Percentiles rank a stretch among this genome's conserved stretches.
These are phyloP conservation scores for Macrophya annulata DNA, from an alignment of 2,888 invertebrate genomes.

Conservation along the genomic window DNA sequence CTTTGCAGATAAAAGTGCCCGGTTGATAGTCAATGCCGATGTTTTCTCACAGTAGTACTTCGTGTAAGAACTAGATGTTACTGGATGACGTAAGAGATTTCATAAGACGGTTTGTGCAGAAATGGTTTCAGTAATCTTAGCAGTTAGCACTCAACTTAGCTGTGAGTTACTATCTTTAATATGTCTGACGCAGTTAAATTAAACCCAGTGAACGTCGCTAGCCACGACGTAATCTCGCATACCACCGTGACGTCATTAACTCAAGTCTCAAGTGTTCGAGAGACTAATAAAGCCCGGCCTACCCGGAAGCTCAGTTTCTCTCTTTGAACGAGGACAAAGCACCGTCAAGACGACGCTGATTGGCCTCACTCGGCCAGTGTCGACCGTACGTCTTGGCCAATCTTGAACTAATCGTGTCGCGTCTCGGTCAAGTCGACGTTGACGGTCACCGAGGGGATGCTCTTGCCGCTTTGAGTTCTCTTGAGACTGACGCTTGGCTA, in stretches of 20 bases:
- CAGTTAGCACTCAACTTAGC: constrained; percentile 64
- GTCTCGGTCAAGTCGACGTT: constrained; percentile 52
- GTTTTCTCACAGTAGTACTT: neutral
- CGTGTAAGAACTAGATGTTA: constrained; percentile 37
- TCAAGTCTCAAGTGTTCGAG: constrained; percentile 50
- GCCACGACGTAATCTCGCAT: constrained; percentile 67
- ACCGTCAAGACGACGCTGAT: constrained; percentile 40
- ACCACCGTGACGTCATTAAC: constrained; percentile 62
- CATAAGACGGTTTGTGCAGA: constrained; percentile 63
- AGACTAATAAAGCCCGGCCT: constrained; percentile 52
- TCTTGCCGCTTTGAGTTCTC: constrained; percentile 20
- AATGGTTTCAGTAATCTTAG: constrained; percentile 64
- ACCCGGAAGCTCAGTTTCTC: constrained; percentile 11
- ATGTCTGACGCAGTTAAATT: constrained; percentile 72
- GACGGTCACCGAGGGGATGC: constrained; percentile 48
- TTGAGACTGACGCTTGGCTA: constrained; percentile 44
- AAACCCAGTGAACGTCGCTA: constrained; percentile 65
- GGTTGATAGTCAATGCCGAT: neutral
- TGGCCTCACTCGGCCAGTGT: constrained; percentile 34
- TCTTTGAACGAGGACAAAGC: constrained; percentile 15
- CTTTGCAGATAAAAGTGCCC: neutral
- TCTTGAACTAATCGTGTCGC: constrained; percentile 48
- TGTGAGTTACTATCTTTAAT: constrained; percentile 71
- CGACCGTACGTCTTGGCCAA: constrained; percentile 38
- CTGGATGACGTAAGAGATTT: constrained; percentile 63